phyloP scores from a whole-genome alignment of 2,113 vertebrate genomes.

The Tiliqua scincoides region DNA sequence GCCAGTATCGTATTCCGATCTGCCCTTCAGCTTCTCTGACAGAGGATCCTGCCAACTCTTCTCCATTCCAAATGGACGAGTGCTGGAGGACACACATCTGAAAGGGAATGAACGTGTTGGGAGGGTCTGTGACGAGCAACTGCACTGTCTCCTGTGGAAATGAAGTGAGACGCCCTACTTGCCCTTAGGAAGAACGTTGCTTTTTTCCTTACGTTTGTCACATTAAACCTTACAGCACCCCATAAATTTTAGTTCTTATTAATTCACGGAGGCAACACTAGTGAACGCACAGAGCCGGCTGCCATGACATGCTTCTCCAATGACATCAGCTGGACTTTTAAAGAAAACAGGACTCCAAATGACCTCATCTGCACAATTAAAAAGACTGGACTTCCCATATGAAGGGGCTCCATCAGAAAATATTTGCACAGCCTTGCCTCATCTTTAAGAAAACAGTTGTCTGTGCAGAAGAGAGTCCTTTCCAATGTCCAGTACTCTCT shows the following conservation, averaged over 20 bases:
- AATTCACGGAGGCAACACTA: background rate
- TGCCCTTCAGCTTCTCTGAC: too few relatives aligned
- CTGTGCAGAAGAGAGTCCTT: background rate
- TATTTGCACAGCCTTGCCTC: conserved; percentile 2
- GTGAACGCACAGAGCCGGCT: background rate
- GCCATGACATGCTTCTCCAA: background rate
- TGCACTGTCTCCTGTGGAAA: background rate
- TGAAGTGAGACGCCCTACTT: background rate
- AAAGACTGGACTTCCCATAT: background rate
- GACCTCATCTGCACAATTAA: conserved; percentile 19
- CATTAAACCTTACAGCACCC: background rate
- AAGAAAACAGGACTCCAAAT: conserved; percentile 6
- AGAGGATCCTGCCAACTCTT: too few relatives aligned
- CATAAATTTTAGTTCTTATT: conserved; percentile 12
- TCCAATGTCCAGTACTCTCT: background rate
- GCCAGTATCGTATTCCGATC: too few relatives aligned
- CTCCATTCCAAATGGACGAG: background rate
- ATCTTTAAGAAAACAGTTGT: conserved; percentile 16
- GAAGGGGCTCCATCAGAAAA: conserved; percentile 14
- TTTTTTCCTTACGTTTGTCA: background rate
- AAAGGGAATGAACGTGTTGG: background rate
- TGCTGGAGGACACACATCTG: background rate
- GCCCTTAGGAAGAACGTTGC: background rate
- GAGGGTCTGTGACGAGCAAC: background rate
- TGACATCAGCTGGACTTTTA: conserved; percentile 19